Evolutionary conservation across 2,797 vertebrate genomes (phyloP), one percentile per base, ranked within the genome.

Genomic region (Pseudotriccus pelzelni): DNA sequence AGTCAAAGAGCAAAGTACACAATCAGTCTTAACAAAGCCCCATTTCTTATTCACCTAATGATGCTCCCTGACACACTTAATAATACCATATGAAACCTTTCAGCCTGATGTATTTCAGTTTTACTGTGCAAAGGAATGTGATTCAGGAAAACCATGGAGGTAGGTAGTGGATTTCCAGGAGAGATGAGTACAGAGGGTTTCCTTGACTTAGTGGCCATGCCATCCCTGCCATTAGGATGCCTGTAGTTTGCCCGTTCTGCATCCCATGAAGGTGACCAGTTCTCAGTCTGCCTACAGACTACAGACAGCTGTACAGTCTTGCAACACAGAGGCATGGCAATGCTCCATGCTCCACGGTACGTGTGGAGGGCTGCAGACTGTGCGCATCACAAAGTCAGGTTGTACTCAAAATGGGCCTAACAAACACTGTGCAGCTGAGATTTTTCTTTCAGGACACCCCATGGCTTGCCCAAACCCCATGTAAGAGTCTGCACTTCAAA

Each of bases 271-370:
- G 43, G 70, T 39, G 46, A 34, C 23, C 0, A 1, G 27, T 62
- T 24, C 53, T 79, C 36, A 14, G 56, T 46, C 24, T 83, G 52
- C 34, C 56, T 59, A 8, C 15, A 18, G 44, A 52, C 10, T 1
- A 3, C 21, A 49, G 73, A 25, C 0, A 9, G 66, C 49, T 46
- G 44, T 18, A 47, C 10, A 49, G 68, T 23, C 68, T 39, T 49
- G n/a, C 12, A 18, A 10, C 0, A 0, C 7, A 9, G 44, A 36
- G 0, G 5, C 30, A 11, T 1, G 17, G 46, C 36, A 55, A 28
- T 3, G 36, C 30, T 74, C 34, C 55, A 9, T 1, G 1, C 41
- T 25, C 32, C 13, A 1, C 12, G 20, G 55, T 30, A 30, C 0
- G 36, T 17, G 21, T 0, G 1, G 27, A 49, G 13, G 27, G 56